Base-by-base conservation (phyloP, 2,888 invertebrate species). In the Dynastes grantii region DNA sequence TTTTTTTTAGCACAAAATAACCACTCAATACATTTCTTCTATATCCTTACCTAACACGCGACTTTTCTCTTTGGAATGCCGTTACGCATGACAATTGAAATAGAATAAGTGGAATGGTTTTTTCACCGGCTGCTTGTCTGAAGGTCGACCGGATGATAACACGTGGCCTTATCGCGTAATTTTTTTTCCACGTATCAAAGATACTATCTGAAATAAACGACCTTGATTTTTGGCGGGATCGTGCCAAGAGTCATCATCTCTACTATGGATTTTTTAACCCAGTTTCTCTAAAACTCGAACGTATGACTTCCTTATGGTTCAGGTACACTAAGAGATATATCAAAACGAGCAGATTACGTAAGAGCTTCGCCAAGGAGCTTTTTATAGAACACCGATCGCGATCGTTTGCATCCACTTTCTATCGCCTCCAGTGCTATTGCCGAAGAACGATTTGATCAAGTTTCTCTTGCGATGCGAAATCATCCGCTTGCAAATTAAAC, bases 91-190 rank as follows among this genome's bases (percentile, higher is more conserved):
- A 55, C n/a, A 55, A 55, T 16, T 53, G 53, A 53, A 53, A 53
- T 32, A 32, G 32, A 32, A 55, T 63, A 63, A 58, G 13, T 63
- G 9, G 32, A 27, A 13, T 63, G 3, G 27, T 13, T 63, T 63
- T 49, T 49, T 27, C 27, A 4, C 51, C 16, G n/a, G 27, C 32
- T 11, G 22, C 11, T 65, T 68, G 51, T 22, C 6, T 45, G 73
- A 75, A 75, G 73, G 73, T 75, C 61, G n/a, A 61, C 73, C 73
- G 61, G 73, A 75, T 75, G 73, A 75, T 75, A 75, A 75, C 73
- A 75, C 73, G 58, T 45, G 58, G 51, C 45, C 45, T 75, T 75
- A 58, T 75, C 73, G 73, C 27, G n/a, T 71, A 37, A 71, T 61
- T 40, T 61, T 73, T 58, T 67, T 55, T 40, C n/a, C 45, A 58